These are phyloP conservation scores for Dromius quadrimaculatus DNA, from an alignment of 2,888 invertebrate species.

Conservation along the genomic window DNA sequence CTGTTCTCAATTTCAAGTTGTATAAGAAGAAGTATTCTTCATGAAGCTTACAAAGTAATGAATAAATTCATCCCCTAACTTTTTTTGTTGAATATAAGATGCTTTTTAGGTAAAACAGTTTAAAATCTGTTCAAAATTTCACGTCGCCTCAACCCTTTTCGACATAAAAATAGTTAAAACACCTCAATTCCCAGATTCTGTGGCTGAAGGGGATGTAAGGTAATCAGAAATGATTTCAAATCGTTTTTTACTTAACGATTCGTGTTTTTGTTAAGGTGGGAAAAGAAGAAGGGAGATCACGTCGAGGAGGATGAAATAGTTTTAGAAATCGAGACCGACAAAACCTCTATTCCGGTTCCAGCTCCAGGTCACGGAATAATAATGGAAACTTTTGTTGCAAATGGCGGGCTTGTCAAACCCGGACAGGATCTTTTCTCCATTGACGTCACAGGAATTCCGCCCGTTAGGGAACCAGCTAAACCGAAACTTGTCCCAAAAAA, in stretches of 20 bases:
- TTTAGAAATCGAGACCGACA: constrained; percentile 98
- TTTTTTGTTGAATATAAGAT: too few species aligned
- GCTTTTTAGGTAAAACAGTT: too few species aligned
- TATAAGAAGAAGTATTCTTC: too few species aligned
- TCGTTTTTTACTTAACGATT: too few species aligned
- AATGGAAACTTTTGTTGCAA: constrained; percentile 87
- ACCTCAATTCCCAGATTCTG: constrained; percentile 97
- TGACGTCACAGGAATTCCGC: constrained; percentile 69
- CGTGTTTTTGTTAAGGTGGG: constrained; percentile 72
- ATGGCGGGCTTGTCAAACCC: constrained; percentile 93
- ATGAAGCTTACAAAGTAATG: too few species aligned
- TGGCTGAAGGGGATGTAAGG: constrained; percentile 95
- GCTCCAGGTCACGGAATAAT: constrained; percentile 87
- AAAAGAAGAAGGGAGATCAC: constrained; percentile 88
- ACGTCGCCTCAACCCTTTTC: constrained; percentile 64
- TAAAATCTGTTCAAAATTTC: too few species aligned
- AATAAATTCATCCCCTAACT: too few species aligned
- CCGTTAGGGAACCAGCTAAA: too few species aligned
- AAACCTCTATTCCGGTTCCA: constrained; percentile 80
- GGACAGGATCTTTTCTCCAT: constrained; percentile 86
- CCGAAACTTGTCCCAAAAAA: too few species aligned
- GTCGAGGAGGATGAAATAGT: constrained; percentile 94
- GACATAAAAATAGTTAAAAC: constrained; percentile 76
- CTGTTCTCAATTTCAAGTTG: too few species aligned
- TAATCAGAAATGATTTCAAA: too few species aligned